These are phyloP conservation scores for Hydropotes inermis DNA, from an alignment of 2,113 vertebrate genomes.

Conservation along the genomic window DNA sequence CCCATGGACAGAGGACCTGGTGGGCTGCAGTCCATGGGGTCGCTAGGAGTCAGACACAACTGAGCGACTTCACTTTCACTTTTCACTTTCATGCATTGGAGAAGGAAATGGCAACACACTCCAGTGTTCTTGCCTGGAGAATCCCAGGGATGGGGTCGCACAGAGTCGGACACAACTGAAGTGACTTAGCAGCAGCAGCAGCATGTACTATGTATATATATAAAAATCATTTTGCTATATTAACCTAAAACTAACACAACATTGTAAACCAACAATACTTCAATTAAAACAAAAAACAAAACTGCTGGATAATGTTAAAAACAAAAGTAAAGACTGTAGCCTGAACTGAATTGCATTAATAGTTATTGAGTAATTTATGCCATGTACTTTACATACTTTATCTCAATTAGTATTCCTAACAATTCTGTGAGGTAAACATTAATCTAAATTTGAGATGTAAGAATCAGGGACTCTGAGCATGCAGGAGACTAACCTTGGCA, in stretches of 20 bases:
- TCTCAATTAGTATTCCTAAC: background rate
- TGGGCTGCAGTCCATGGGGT: no score
- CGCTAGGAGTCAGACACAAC: no score
- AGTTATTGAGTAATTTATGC: background rate
- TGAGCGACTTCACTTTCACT: no score
- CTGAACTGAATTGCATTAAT: background rate
- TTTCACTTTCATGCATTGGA: no score
- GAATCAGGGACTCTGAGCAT: background rate
- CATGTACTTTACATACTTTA: background rate
- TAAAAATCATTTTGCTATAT: background rate
- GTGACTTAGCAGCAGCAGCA: background rate
- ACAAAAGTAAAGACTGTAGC: background rate
- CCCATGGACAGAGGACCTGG: no score
- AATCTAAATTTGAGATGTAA: background rate
- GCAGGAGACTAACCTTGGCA: background rate
- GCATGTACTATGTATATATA: background rate
- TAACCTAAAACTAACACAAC: background rate
- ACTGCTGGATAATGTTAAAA: background rate
- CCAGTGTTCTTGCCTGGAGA: no score
- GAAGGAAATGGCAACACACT: no score
- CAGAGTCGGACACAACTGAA: no score
- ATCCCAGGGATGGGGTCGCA: no score
- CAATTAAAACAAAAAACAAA: background rate
- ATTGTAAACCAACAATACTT: background rate
- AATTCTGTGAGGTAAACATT: background rate